Evolutionary conservation across 2,113 vertebrate species (phyloP).

Genomic region (Bombycilla garrulus): DNA sequence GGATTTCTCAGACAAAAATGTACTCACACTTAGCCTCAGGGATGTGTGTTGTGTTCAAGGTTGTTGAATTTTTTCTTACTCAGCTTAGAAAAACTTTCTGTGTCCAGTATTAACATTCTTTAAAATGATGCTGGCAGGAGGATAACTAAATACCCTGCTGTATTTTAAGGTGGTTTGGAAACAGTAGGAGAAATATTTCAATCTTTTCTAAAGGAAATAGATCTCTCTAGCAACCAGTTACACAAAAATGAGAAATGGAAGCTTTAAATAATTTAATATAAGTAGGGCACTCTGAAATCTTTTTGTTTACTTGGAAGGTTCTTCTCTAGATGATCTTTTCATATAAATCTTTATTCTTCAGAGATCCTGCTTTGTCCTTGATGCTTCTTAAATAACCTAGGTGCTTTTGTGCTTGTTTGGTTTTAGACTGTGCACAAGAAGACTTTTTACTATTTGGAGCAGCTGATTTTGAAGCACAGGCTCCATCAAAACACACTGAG

Average conservation of each 20-base stretch:
- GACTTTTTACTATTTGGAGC: constrained; percentile 97
- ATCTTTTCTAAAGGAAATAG: not conserved
- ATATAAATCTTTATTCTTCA: not conserved
- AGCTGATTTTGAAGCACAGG: constrained; percentile 94
- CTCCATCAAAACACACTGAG: constrained; percentile 92
- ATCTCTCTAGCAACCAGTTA: not conserved
- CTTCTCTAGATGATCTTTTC: not conserved
- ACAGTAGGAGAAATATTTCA: not conserved
- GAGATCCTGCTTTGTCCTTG: not conserved
- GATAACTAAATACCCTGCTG: not conserved
- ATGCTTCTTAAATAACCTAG: not conserved
- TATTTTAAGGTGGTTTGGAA: not conserved
- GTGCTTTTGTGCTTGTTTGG: not conserved
- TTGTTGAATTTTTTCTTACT: not conserved
- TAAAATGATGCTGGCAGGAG: not conserved
- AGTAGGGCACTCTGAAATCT: not conserved
- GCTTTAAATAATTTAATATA: not conserved
- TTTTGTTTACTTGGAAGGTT: not conserved
- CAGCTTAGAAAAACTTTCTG: not conserved
- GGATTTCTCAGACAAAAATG: not conserved
- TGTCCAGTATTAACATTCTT: not conserved
- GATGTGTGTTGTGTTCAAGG: not conserved
- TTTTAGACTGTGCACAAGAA: constrained; percentile 93
- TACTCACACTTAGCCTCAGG: not conserved
- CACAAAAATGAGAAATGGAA: not conserved